phyloP scores from a whole-genome alignment of 2,888 invertebrate species.

The Allacma fusca region DNA sequence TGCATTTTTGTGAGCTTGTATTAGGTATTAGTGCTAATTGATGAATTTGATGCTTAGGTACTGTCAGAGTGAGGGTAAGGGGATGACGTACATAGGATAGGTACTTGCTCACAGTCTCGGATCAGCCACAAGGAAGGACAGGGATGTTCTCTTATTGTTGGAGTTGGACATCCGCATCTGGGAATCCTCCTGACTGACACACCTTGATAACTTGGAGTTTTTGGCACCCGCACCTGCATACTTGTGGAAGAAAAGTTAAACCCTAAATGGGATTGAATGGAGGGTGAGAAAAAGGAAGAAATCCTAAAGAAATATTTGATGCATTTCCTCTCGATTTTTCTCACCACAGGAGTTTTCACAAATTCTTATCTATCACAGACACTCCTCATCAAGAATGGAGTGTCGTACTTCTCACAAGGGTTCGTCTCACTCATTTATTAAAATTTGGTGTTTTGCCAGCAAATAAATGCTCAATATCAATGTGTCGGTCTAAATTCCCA shows the following conservation, averaged over 20 bases:
- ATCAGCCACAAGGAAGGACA: neutral
- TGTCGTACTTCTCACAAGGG: too few species aligned
- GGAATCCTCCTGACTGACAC: neutral
- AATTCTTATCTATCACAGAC: neutral
- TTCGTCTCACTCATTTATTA: too few species aligned
- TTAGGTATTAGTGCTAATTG: neutral
- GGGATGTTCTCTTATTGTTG: neutral
- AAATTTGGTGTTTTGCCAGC: too few species aligned
- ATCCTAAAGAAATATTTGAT: neutral
- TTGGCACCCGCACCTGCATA: constrained; percentile 33
- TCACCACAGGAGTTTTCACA: neutral
- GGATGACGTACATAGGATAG: too few species aligned
- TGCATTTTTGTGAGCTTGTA: neutral
- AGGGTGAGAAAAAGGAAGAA: constrained; percentile 25
- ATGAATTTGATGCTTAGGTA: neutral
- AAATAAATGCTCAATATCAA: too few species aligned
- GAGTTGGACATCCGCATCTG: neutral
- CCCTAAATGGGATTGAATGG: neutral
- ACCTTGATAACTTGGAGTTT: neutral
- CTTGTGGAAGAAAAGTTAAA: neutral
- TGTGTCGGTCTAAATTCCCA: too few species aligned
- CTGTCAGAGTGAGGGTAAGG: neutral
- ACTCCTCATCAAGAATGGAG: too few species aligned
- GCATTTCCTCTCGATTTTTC: constrained; percentile 16
- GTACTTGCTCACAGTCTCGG: neutral